Base-by-base conservation (phyloP, 2,797 vertebrate genomes). In the Cercopithecus mitis region DNA sequence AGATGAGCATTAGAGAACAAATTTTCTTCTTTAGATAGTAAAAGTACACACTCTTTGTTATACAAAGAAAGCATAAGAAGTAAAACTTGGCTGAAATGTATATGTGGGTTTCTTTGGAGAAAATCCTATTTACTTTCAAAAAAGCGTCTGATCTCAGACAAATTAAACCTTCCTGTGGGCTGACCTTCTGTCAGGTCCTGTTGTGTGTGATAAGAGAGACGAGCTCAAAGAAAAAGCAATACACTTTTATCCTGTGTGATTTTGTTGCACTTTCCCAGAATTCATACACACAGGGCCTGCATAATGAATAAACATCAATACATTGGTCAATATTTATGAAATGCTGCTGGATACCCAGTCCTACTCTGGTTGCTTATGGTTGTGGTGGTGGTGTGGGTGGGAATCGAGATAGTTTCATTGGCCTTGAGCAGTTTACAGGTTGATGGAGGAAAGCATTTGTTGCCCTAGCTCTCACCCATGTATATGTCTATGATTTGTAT, bases 1-100 rank as follows among this genome's bases (percentile, higher is more conserved):
- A 89, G 19, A 55, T 80, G n/a, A 90, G 9, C 5, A 64, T 94
- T 87, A 95, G 55, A 39, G 4, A 95, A 90, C 39, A 36, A 6
- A 73, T 92, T 87, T 89, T 24, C 41, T 83, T 77, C 47, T 85
- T 92, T 67, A 33, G 52, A 93, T 90, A 90, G 88, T 88, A 83
- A 92, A 17, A 1, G 22, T 50, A 84, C 7, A 64, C n/a, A 80
- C 73, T 27, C 8, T 83, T 80, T 10, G 24, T 88, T 94, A 67
- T 84, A 57, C 25, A 81, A 64, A 80, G 45, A 83, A 83, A 81
- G 17, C 12, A 80, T 39, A 58, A 79, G 19, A 79, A 80, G 17
- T 61, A 84, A 67, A 83, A 90, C 15, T 87, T 86, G 45, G 6
- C 77, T 92, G 82, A 52, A 88, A 85, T 83, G 73, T 92, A 17